Evolutionary conservation across 2,113 vertebrate genomes (phyloP), one percentile per base, ranked within the genome.

Genomic region (Hydrolagus affinis): DNA sequence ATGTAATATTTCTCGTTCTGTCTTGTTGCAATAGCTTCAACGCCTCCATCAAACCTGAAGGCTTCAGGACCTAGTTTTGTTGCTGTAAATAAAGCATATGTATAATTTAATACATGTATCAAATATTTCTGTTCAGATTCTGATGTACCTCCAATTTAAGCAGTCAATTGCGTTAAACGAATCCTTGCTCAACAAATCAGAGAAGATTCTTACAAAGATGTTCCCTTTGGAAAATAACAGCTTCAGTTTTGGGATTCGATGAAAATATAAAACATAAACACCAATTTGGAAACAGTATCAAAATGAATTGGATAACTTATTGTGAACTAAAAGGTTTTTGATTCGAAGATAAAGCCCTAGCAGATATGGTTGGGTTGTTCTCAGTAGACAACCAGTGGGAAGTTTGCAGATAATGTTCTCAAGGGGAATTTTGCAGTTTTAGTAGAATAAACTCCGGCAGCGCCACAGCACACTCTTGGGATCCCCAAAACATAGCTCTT

Each of bases 1-100:
- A 99, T 99, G 92, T 96, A 99, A 89, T 99, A 99, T 85, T 99
- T 99, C 89, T 99, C 98, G 64, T 98, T 99, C 88, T 99, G 98
- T 68, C 98, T 95, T 0, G 98, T 99, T 85, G 98, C 97, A 88
- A 99, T 98, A 88, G 97, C 98, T 90, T 99, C 97, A 64, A 99
- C 98, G 0, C 98, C 98, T 0, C 98, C 98, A 32, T 99, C 98
- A 6, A 99, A 99, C 56, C 98, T 93, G 88, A 99, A 99, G 3
- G 96, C 97, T 91, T 99, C 98, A 0, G 98, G 98, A 86, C 98
- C 98, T 85, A 99, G 91, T 88, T 98, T 99, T 93, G 96, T 89
- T 56, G 91, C 98, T 98, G 85, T 57, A 83, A 68, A 32, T 85
- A 86, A 80, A 62, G 57, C n/a, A 86, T 90, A 87, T 77, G 57